phyloP scores from a whole-genome alignment of 2,113 vertebrate species.

The Esox niger region DNA sequence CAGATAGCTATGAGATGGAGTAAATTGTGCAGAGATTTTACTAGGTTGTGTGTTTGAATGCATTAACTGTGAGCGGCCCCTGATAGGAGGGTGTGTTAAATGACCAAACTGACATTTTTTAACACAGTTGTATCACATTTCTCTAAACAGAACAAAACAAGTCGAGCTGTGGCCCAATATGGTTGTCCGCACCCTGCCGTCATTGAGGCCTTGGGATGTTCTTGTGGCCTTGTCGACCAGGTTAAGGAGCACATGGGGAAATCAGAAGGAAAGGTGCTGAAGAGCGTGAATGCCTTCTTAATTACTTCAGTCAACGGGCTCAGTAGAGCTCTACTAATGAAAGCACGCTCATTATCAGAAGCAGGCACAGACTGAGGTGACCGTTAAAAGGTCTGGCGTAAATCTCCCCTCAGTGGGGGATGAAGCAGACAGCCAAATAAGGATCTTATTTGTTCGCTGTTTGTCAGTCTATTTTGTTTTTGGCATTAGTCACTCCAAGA shows the following conservation, averaged over 20 bases:
- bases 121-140: too few species aligned
- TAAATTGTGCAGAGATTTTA: too few species aligned
- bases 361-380: conserved; percentile 29
- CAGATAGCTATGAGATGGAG: too few species aligned
- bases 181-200: too few species aligned
- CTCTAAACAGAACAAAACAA: too few species aligned
- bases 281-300: conserved; percentile 40
- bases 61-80: too few species aligned
- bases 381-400: conserved; percentile 28
- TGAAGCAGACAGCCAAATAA: not conserved
- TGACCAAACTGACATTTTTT: too few species aligned
- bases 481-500: not conserved
- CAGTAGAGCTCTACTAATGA: conserved; percentile 52
- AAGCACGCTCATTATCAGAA: conserved; percentile 46
- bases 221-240: not conserved
- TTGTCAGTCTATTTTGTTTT: not conserved
- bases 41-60: too few species aligned
- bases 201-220: not conserved
- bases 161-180: too few species aligned
- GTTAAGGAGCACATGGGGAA: not conserved
- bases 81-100: too few species aligned
- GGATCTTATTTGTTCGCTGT: too few species aligned
- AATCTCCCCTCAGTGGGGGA: conserved; percentile 29
- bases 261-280: not conserved
- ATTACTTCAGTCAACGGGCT: conserved; percentile 50